A percentile compares a stretch with the other conserved stretches of the same genome.
Evolutionary conservation across 2,113 vertebrate species (phyloP).

Genomic region (Strix aluco): DNA sequence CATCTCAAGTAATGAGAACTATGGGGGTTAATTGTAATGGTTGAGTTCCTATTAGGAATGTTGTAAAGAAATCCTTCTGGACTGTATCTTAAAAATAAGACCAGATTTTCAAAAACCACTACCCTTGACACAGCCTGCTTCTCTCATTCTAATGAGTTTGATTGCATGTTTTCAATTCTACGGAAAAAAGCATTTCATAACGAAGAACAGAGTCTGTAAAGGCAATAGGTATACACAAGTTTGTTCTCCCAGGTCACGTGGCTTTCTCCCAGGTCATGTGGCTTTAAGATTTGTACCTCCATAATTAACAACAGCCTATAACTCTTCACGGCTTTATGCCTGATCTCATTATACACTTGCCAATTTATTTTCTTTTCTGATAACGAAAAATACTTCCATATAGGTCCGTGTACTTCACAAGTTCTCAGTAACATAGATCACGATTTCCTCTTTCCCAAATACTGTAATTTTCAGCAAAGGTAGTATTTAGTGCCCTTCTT

Average conservation of each 20-base stretch:
- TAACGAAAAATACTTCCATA: background rate
- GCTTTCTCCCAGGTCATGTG: background rate
- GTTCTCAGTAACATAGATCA: background rate
- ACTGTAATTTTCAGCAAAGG: background rate
- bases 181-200: background rate
- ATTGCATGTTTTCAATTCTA: background rate
- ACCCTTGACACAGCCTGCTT: background rate
- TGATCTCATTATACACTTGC: background rate
- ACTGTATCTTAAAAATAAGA: background rate
- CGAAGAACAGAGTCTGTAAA: background rate
- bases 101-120: background rate
- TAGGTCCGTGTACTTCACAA: background rate
- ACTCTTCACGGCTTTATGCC: background rate
- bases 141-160: background rate
- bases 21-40: background rate
- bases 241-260: background rate
- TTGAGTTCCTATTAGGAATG: background rate
- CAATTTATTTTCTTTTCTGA: background rate
- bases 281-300: background rate
- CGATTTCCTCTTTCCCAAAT: background rate
- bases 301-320: background rate
- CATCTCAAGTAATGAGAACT: background rate
- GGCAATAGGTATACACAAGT: background rate
- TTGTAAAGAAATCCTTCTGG: background rate
- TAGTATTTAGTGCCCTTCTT: background rate